Conservation (phyloP, 2,113 vertebrate species). For the Choloepus hoffmanni region DNA sequence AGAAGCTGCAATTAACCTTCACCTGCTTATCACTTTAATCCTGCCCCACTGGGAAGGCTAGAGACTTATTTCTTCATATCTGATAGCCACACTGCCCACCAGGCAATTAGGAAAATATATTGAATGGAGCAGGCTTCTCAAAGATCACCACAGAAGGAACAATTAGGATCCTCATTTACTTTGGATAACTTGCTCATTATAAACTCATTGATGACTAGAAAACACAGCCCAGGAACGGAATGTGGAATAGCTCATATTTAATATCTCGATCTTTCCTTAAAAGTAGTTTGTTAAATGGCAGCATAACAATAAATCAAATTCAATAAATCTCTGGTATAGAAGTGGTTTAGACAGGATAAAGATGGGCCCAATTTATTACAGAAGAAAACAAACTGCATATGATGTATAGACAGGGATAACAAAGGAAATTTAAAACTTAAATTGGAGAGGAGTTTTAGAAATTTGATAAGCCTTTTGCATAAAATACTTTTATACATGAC, state of each 20-base stretch:
- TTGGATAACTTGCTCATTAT: background rate
- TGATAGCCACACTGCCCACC: background rate
- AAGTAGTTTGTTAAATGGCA: conserved; percentile 17
- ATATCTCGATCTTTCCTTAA: background rate
- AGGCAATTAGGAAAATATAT: conserved; percentile 21
- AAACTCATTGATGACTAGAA: background rate
- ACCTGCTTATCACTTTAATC: background rate
- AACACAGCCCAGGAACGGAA: background rate
- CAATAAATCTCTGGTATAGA: background rate
- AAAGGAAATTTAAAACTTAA: conserved; percentile 21
- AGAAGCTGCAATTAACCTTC: conserved; percentile 40
- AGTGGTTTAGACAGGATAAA: background rate
- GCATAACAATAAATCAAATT: background rate
- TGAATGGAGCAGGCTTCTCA: background rate
- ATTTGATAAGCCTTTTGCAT: background rate
- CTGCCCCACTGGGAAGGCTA: background rate
- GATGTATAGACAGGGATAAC: background rate
- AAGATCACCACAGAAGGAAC: background rate
- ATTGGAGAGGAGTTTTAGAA: conserved; percentile 29
- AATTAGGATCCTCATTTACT: background rate
- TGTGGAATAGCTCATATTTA: background rate
- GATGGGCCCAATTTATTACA: background rate
- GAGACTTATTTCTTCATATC: conserved; percentile 24
- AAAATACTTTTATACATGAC: background rate
- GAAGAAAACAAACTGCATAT: background rate